Base-by-base conservation (phyloP, 2,797 vertebrate genomes). In the Gila robusta region DNA sequence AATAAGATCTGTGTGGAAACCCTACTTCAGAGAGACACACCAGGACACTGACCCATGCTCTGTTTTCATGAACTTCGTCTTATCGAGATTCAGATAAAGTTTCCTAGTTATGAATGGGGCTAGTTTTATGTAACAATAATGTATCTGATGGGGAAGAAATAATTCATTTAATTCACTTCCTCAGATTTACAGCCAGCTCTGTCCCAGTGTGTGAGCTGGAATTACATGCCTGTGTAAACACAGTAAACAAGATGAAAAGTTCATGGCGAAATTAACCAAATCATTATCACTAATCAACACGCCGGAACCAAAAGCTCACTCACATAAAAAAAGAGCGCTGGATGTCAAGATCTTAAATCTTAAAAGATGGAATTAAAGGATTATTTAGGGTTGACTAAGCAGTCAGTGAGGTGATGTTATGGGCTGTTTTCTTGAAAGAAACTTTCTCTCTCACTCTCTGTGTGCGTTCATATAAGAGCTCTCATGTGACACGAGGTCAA, bases 211-310 rank as follows among this genome's bases (percentile, higher is more conserved):
- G 52, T 26, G 84, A 81, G 59, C 84, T 41, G 76, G 26, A 59
- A 69, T 85, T 47, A 80, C 66, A 52, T 23, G 69, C 26, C 59
- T 44, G 35, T 41, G 28, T 21, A 79, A 23, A 23, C 37, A 54
- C 32, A 52, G 35, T 52, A 56, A 54, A 23, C 44, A 41, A 85
- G 62, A 21, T 66, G 81, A 62, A 71, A 85, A 67, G 85, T 77
- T 90, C 81, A 87, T 39, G 35, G 72, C 79, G 41, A 16, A 41
- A 39, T 84, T 79, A 64, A 56, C 23, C 39, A 76, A 80, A 79
- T 74, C 4, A 41, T 37, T 54, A 44, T 64, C 66, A 81, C 74
- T 87, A 81, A 83, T 87, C 41, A 84, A 79, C 82, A 67, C 16
- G 39, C 78, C 17, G 41, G 8, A 79, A 59, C 66, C 44, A 69